Evolutionary conservation across 2,113 vertebrate genomes (phyloP).

Genomic region (Plectropomus leopardus): DNA sequence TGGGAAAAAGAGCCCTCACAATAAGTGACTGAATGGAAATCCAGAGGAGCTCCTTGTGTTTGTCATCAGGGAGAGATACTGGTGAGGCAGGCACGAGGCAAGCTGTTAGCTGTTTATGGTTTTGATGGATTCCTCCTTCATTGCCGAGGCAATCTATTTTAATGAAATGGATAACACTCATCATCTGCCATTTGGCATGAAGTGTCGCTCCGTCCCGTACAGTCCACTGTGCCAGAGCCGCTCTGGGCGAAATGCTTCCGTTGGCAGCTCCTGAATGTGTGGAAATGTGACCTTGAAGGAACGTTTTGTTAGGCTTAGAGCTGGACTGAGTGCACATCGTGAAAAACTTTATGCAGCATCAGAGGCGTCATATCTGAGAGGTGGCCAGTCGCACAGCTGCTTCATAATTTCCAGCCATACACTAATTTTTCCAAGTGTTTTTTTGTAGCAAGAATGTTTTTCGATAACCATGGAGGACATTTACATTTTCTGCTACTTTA

Average conservation of each 20-base stretch:
- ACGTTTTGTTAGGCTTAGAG: constrained; percentile 15
- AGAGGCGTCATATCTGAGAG: neutral
- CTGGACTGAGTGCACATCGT: neutral
- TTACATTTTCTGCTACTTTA: neutral
- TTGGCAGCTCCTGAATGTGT: constrained; percentile 38
- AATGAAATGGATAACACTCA: constrained; percentile 48
- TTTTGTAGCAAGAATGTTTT: no score
- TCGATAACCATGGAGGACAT: no score
- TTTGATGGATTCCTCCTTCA: constrained; percentile 15
- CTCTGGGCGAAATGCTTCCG: constrained; percentile 1
- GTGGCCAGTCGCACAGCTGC: constrained; percentile 5
- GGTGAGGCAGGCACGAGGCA: neutral
- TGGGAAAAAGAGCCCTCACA: neutral
- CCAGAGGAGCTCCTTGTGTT: neutral
- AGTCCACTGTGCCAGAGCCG: constrained; percentile 21
- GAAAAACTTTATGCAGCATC: constrained; percentile 1
- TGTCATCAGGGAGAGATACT: neutral
- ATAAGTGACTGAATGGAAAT: neutral
- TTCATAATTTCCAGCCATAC: constrained; percentile 17
- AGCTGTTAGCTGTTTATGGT: constrained; percentile 7
- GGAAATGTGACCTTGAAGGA: constrained; percentile 49
- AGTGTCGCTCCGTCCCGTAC: neutral
- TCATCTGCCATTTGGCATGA: constrained; percentile 46
- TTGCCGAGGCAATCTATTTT: constrained; percentile 27
- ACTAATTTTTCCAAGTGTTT: no score